Evolutionary conservation across 2,888 invertebrate genomes (phyloP).

Genomic region (Tillus elongatus): DNA sequence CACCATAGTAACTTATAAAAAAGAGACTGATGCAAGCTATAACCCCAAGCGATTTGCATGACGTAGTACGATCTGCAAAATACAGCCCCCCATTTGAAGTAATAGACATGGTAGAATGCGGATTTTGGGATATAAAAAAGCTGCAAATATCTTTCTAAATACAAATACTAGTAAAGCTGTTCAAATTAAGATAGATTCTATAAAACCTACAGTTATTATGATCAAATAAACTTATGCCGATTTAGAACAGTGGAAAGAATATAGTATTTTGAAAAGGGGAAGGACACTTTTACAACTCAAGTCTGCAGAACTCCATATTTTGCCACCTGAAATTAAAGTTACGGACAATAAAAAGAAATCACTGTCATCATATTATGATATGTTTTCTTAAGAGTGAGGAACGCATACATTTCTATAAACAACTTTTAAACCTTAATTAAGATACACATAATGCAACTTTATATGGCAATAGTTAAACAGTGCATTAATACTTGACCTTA

Average conservation of each 20-base stretch:
- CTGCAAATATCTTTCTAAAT: slow-evolving; percentile 1
- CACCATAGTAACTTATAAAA: neutral
- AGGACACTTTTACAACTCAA: no score
- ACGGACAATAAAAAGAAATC: slow-evolving; percentile 1
- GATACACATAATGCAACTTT: neutral
- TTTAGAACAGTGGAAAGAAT: slow-evolving; percentile 3
- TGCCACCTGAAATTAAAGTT: neutral
- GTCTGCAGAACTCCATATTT: slow-evolving; percentile 1
- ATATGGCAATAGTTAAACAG: neutral
- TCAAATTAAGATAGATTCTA: neutral
- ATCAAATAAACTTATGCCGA: neutral
- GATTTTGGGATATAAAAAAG: slow-evolving; percentile 3
- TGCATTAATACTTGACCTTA: neutral
- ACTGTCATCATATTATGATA: no score
- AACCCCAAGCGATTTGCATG: slow-evolving; percentile 4
- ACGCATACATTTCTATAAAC: neutral
- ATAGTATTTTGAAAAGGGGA: slow-evolving; percentile 5
- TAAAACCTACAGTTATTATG: neutral
- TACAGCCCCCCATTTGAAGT: slow-evolving; percentile 3
- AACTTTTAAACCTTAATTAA: neutral
- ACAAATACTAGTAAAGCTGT: slow-evolving; percentile 2
- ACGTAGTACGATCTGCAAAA: slow-evolving; percentile 1
- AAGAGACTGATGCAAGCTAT: slow-evolving; percentile 2
- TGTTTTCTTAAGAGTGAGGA: neutral
- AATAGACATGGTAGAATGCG: slow-evolving; percentile 2